Evolutionary conservation across 1,140 invertebrate genomes (phyloP).

Genomic region (Musca domestica): DNA sequence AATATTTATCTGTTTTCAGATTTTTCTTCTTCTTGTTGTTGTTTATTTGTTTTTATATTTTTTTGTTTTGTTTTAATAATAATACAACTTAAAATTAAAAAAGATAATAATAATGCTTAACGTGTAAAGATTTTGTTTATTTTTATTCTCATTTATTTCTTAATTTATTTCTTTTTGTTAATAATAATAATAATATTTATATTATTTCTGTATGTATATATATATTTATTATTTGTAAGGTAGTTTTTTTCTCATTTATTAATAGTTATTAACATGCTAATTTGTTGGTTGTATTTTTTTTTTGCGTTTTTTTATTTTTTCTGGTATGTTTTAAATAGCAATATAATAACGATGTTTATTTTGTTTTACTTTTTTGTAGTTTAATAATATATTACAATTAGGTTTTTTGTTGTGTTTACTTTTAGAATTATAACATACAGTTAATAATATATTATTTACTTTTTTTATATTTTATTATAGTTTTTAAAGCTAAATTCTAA

Average conservation of each 20-base stretch:
- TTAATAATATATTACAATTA: slow-evolving; percentile 6
- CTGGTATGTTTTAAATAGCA: slow-evolving; percentile 6
- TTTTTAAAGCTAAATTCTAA: slow-evolving; percentile 3
- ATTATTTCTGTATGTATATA: neutral
- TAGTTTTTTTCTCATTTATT: slow-evolving; percentile 11
- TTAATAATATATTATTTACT: neutral
- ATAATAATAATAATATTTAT: neutral
- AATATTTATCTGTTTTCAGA: slow-evolving; percentile 3
- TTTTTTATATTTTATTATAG: neutral
- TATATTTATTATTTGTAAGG: slow-evolving; percentile 15
- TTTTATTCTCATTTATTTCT: neutral
- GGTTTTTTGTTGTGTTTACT: neutral
- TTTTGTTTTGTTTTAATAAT: slow-evolving; percentile 6
- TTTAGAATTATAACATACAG: slow-evolving; percentile 17
- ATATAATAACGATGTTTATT: slow-evolving; percentile 19
- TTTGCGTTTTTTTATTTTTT: neutral
- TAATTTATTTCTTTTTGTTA: neutral
- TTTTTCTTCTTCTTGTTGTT: slow-evolving; percentile 1
- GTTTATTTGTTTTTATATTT: neutral
- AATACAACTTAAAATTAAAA: slow-evolving; percentile 20
- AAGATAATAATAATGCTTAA: slow-evolving; percentile 22
- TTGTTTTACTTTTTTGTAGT: neutral
- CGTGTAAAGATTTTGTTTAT: slow-evolving; percentile 12
- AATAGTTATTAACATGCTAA: slow-evolving; percentile 15
- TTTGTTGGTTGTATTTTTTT: slow-evolving; percentile 16